Percentiles rank a stretch among this genome's conserved stretches.
These are phyloP conservation scores for Poecile montanus DNA, from an alignment of 2,797 vertebrate genomes.

Conservation along the genomic window DNA sequence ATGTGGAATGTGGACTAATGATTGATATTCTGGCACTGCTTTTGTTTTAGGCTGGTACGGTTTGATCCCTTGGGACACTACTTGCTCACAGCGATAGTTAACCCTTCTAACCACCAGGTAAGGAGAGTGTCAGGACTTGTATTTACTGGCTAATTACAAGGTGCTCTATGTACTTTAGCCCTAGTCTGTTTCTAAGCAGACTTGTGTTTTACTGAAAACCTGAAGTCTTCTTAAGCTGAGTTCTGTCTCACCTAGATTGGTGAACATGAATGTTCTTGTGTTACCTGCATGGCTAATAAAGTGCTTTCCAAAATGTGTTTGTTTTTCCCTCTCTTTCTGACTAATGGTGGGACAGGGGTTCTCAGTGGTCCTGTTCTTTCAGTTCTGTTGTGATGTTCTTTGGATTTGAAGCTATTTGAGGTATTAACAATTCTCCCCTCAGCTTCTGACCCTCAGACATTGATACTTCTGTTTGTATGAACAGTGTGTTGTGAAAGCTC, in stretches of 20 bases:
- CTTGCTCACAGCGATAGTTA: conserved; percentile 96
- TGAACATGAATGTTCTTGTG: neutral
- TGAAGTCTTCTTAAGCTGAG: neutral
- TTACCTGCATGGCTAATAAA: neutral
- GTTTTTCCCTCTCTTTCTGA: neutral
- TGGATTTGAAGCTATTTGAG: neutral
- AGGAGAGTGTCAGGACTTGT: conserved; percentile 17
- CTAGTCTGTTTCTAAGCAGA: neutral
- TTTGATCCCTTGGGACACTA: conserved; percentile 98
- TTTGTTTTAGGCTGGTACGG: conserved; percentile 89
- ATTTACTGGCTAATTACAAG: neutral
- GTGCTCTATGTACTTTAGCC: neutral
- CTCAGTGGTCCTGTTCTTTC: neutral
- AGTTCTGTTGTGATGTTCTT: neutral
- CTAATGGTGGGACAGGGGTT: neutral
- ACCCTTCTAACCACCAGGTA: conserved; percentile 98
- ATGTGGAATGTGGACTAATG: neutral
- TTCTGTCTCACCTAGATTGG: neutral
- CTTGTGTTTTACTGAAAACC: neutral
- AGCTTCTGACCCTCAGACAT: neutral
- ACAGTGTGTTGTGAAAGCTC: neutral
- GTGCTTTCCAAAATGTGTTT: neutral
- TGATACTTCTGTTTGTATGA: neutral
- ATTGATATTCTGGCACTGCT: conserved; percentile 8
- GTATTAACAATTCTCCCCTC: neutral